These are phyloP conservation scores for Limnephilus auricula DNA, from an alignment of 2,888 invertebrate species.

Conservation along the genomic window DNA sequence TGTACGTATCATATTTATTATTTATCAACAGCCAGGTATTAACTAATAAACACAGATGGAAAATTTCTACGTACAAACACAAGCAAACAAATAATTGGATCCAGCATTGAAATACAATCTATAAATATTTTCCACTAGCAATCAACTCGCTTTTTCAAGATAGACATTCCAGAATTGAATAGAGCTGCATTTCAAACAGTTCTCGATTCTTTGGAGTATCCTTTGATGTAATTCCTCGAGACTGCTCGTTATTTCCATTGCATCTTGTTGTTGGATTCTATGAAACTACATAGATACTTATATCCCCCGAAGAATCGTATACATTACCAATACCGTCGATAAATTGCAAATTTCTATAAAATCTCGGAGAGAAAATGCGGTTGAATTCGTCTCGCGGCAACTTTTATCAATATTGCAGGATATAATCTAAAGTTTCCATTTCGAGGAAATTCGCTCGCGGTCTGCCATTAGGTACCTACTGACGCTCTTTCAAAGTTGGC, in stretches of 20 bases:
- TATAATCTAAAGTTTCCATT: slow-evolving; percentile 30
- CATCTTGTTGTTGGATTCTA: neutral
- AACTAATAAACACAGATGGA: too few relatives aligned
- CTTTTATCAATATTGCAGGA: neutral
- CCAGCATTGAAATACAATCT: neutral
- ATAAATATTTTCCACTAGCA: neutral
- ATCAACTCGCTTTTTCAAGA: neutral
- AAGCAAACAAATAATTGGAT: neutral
- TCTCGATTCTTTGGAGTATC: neutral
- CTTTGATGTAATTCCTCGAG: neutral
- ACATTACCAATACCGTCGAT: neutral
- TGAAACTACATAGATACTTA: neutral
- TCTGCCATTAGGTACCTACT: neutral
- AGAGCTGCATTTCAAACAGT: neutral
- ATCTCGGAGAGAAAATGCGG: neutral
- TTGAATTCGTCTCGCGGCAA: neutral
- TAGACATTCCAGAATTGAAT: neutral
- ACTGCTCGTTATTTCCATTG: neutral
- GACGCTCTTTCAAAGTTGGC: neutral
- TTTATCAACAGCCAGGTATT: neutral
- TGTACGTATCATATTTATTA: neutral
- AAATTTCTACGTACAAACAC: neutral
- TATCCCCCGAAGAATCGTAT: neutral
- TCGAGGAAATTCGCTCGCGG: neutral
- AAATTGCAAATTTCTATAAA: neutral